Base-by-base conservation (phyloP, 1,140 invertebrate genomes). In the Drosophila trapezifrons region DNA sequence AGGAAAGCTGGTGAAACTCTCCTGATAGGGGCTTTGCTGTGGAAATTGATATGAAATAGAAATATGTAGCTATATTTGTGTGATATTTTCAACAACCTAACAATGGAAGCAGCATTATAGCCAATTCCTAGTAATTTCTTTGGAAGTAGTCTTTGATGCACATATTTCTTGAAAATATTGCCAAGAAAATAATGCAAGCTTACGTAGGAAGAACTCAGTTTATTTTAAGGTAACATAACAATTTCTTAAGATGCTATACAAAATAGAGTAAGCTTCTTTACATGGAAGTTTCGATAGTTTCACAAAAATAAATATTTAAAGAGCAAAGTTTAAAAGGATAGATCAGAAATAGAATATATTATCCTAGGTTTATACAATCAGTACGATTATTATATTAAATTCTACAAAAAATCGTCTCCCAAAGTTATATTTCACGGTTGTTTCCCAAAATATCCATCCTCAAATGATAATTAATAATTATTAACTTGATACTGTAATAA, bases 401-500 rank as follows among this genome's bases (percentile, higher is more conserved):
- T 7, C 10, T 1, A 0, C 12, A 18, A 49, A 17, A 17, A 2
- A 29, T n/a, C 15, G 10, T n/a, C n/a, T n/a, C n/a, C n/a, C 8
- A 9, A n/a, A 17, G 4, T 29, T 17, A 29, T 17, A 29, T 49
- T 27, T 29, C 8, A 4, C 45, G 8, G 22, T 47, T 15, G 4
- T 17, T 47, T 2, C n/a, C 6, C 2, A 17, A 10, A 47, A 17
- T 47, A 10, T 25, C 0, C n/a, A 5, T 5, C 4, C 20, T n/a
- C 10, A 0, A 17, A 13, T n/a, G n/a, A n/a, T n/a, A n/a, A n/a
- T n/a, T n/a, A n/a, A n/a, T n/a, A n/a, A 37, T 60, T 20, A 52
- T 20, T 62, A 7, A 2, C 35, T 1, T 40, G n/a, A 40, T 58
- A 40, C 59, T n/a, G n/a, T n/a, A n/a, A n/a, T n/a, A n/a, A n/a